A percentile compares a stretch with the other conserved stretches of the same genome.
Evolutionary conservation across 1,140 invertebrate species (phyloP).

Genomic region (Xylocopa sonorina): DNA sequence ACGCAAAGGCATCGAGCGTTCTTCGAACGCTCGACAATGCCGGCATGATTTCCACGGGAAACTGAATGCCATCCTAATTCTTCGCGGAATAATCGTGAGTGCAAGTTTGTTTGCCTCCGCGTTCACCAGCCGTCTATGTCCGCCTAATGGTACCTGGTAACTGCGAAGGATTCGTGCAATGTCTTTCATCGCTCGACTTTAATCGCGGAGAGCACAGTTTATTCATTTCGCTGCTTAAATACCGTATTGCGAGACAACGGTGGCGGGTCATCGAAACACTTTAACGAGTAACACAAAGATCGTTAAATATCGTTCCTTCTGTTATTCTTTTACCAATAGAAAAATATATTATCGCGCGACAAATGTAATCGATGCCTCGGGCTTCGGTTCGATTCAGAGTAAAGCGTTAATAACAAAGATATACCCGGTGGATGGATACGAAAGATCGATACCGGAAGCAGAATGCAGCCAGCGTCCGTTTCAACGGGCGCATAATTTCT

Average conservation of each 20-base stretch:
- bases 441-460: background rate
- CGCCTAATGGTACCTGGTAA: background rate
- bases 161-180: background rate
- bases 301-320: too few relatives aligned
- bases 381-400: too few relatives aligned
- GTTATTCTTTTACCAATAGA: too few relatives aligned
- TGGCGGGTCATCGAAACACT: too few relatives aligned
- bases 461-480: background rate
- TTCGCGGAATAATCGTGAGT: conserved; percentile 63
- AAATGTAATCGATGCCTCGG: too few relatives aligned
- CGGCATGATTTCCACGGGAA: conserved; percentile 58
- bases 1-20: conserved; percentile 5
- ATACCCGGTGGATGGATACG: too few relatives aligned
- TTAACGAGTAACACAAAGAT: too few relatives aligned
- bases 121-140: conserved; percentile 12
- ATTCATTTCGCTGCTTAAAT: background rate
- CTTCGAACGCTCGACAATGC: conserved; percentile 54
- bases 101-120: conserved; percentile 52
- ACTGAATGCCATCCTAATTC: conserved; percentile 67
- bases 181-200: background rate
- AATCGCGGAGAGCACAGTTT: background rate
- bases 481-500: conserved; percentile 18
- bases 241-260: too few relatives aligned
- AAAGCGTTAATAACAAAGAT: too few relatives aligned
- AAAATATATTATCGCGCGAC: too few relatives aligned